Percentiles rank a stretch among this genome's conserved stretches.
phyloP scores from a whole-genome alignment of 2,888 invertebrate genomes.

The Acrobasis suavella region DNA sequence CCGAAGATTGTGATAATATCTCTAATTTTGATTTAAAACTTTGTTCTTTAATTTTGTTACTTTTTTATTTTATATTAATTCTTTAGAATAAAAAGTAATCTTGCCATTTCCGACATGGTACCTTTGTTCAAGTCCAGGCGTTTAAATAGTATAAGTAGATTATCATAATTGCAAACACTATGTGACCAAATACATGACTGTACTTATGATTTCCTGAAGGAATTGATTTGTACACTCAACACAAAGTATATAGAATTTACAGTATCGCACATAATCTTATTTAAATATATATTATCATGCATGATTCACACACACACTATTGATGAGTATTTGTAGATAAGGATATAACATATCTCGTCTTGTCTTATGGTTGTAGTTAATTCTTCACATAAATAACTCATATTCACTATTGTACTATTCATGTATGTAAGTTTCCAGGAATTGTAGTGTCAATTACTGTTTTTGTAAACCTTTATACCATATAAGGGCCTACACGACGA shows the following conservation, averaged over 20 bases:
- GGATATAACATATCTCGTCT: constrained; percentile 7
- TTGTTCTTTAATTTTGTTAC: neutral
- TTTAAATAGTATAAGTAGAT: constrained; percentile 15
- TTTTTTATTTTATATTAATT: neutral
- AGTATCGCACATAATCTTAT: neutral
- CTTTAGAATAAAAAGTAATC: neutral
- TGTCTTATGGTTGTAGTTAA: neutral
- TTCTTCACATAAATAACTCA: constrained; percentile 3
- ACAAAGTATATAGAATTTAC: neutral
- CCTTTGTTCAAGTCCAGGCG: constrained; percentile 7
- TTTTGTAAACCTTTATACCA: neutral
- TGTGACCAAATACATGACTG: constrained; percentile 10
- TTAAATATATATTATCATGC: neutral
- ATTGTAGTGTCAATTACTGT: constrained; percentile 2
- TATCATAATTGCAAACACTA: neutral
- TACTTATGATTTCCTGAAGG: constrained; percentile 4
- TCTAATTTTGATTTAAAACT: neutral
- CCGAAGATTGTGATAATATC: constrained; percentile 16
- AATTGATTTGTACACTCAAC: constrained; percentile 1
- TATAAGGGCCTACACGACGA: neutral
- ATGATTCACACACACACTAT: neutral
- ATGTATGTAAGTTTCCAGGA: neutral
- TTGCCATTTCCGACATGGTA: constrained; percentile 10
- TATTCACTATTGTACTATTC: neutral
- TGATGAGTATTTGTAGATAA: neutral